Percentiles rank a stretch among this genome's conserved stretches.
phyloP scores from a whole-genome alignment of 2,888 invertebrate genomes.

The Gastracanthus pulcherrimus region DNA sequence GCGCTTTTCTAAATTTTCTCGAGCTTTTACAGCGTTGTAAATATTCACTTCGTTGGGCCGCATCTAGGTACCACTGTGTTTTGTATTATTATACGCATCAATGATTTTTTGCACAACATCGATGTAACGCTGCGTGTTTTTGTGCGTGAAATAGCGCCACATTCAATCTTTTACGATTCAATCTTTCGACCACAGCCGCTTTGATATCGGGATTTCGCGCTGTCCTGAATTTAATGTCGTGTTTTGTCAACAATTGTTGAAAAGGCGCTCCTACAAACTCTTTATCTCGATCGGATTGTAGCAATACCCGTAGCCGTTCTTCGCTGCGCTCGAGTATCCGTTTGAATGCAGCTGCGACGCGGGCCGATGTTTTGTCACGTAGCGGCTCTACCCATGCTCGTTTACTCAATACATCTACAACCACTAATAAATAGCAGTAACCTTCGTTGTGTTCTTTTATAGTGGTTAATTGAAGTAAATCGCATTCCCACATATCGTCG shows the following conservation, averaged over 20 bases:
- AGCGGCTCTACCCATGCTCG: no score
- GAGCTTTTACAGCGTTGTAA: no score
- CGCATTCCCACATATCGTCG: no score
- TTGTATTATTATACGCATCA: slow-evolving; percentile 62
- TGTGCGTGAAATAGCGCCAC: slow-evolving; percentile 57
- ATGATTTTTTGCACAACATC: slow-evolving; percentile 63
- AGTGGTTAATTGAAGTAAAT: slow-evolving; percentile 42
- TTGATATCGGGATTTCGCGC: slow-evolving; percentile 55
- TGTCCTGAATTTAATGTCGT: slow-evolving; percentile 45
- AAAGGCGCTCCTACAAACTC: slow-evolving; percentile 60
- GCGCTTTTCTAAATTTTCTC: no score
- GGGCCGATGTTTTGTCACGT: no score
- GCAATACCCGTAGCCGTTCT: slow-evolving; percentile 19
- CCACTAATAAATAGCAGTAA: slow-evolving; percentile 46
- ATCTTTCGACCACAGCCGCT: slow-evolving; percentile 49
- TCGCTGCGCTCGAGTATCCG: slow-evolving; percentile 54
- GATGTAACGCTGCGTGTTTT: slow-evolving; percentile 51
- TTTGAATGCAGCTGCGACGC: no score
- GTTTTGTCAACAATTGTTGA: slow-evolving; percentile 23
- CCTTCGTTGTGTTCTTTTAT: slow-evolving; percentile 51
- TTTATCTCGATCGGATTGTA: slow-evolving; percentile 63
- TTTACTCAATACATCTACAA: slow-evolving; percentile 55
- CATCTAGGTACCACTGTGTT: slow-evolving; percentile 57
- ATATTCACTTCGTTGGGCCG: slow-evolving; percentile 13
- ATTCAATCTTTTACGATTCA: slow-evolving; percentile 51